phyloP scores from a whole-genome alignment of 2,797 vertebrate genomes.

The Paramormyrops hopkinsi region DNA sequence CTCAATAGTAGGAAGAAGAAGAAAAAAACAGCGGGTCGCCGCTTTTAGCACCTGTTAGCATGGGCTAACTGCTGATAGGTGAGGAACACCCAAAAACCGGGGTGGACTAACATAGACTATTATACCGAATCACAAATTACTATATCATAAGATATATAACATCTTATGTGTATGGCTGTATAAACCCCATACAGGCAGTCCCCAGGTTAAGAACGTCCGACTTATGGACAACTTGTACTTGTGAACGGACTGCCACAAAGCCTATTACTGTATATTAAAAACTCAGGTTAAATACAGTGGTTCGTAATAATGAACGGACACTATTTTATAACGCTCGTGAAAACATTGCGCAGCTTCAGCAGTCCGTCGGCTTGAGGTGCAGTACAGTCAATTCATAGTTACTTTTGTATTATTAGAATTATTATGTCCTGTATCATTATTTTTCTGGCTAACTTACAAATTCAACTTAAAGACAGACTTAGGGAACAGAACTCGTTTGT shows the following conservation, averaged over 20 bases:
- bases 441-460: not conserved
- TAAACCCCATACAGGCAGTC: not conserved
- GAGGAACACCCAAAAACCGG: not conserved
- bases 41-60: not conserved
- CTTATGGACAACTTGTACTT: not conserved
- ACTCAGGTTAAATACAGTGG: not conserved
- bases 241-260: not conserved
- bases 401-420: not conserved
- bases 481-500: not conserved
- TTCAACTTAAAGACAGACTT: not conserved
- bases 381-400: not conserved
- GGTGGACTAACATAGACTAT: not conserved
- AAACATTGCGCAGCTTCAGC: not conserved
- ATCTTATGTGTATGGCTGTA: not conserved
- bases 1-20: not conserved
- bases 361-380: not conserved
- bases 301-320: not conserved
- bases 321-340: not conserved
- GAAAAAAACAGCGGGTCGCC: not conserved
- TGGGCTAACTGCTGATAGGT: not conserved
- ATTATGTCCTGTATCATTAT: not conserved
- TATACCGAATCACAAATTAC: not conserved
- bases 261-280: not conserved
- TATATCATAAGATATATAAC: not conserved
- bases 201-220: not conserved